These are phyloP conservation scores for Mamestra configurata DNA, from an alignment of 1,140 invertebrate species.

Conservation along the genomic window DNA sequence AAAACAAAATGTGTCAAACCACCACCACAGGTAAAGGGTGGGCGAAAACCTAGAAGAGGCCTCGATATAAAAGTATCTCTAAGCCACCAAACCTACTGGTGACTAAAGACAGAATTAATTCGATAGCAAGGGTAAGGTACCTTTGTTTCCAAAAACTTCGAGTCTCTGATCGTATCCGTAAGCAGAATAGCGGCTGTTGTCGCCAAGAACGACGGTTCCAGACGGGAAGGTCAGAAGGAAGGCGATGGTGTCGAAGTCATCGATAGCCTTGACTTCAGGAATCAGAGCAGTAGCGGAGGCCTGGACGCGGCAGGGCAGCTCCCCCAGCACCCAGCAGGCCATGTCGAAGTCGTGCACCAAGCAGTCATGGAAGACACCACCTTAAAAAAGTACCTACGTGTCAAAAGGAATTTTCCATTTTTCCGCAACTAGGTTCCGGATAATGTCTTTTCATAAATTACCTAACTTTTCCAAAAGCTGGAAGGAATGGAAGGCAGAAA, in stretches of 20 bases:
- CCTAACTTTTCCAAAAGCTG: too few relatives aligned
- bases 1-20: not conserved
- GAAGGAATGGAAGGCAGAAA: too few relatives aligned
- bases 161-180: conserved; percentile 93
- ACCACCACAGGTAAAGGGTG: too few relatives aligned
- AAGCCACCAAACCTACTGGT: too few relatives aligned
- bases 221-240: conserved; percentile 90
- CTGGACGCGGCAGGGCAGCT: conserved; percentile 89
- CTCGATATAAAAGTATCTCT: too few relatives aligned
- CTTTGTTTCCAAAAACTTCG: conserved; percentile 90
- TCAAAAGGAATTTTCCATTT: not conserved
- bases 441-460: too few relatives aligned
- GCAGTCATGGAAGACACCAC: conserved; percentile 93
- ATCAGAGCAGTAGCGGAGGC: conserved; percentile 88
- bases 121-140: conserved; percentile 53
- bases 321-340: conserved; percentile 89
- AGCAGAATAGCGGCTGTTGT: conserved; percentile 89
- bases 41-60: too few relatives aligned
- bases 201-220: conserved; percentile 90
- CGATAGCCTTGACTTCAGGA: conserved; percentile 87
- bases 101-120: too few relatives aligned
- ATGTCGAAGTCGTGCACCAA: conserved; percentile 92
- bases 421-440: too few relatives aligned
- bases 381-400: conserved; percentile 68
- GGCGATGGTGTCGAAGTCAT: conserved; percentile 85